phyloP scores from a whole-genome alignment of 2,888 invertebrate species.

The Dendrolimus houi region DNA sequence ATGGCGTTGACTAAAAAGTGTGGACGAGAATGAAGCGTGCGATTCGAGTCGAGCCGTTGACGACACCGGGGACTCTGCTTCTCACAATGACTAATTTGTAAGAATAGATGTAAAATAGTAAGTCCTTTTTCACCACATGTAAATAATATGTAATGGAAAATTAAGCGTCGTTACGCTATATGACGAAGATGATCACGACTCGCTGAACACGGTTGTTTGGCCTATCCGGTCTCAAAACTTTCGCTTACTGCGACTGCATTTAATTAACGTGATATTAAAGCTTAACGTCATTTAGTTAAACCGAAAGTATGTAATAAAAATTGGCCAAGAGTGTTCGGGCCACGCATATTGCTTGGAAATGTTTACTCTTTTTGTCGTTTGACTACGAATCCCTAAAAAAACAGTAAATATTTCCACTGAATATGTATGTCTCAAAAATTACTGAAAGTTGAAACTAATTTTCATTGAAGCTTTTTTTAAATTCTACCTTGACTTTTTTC shows the following conservation, averaged over 20 bases:
- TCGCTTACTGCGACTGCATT: not conserved
- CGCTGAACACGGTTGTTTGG: not conserved
- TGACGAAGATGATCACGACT: not conserved
- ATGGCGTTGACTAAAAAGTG: slow-evolving; percentile 2
- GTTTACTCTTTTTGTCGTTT: too few species aligned
- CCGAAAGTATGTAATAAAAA: too few species aligned
- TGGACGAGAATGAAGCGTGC: slow-evolving; percentile 43
- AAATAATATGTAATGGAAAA: not conserved
- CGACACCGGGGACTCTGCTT: slow-evolving; percentile 40
- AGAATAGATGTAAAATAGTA: slow-evolving; percentile 22
- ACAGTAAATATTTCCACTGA: too few species aligned
- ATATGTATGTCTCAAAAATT: too few species aligned
- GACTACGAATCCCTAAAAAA: too few species aligned
- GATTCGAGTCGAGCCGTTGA: slow-evolving; percentile 15
- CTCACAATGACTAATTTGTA: slow-evolving; percentile 33
- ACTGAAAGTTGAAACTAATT: too few species aligned
- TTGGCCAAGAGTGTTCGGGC: too few species aligned
- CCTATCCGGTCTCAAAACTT: not conserved
- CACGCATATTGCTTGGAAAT: too few species aligned
- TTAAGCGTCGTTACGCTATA: not conserved
- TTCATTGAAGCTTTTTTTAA: too few species aligned
- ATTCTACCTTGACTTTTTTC: too few species aligned
- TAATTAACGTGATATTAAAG: not conserved
- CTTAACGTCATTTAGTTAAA: too few species aligned
- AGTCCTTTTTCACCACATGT: not conserved